These are phyloP conservation scores for Sminthurides bifidus DNA, from an alignment of 1,140 invertebrate species.

Conservation along the genomic window DNA sequence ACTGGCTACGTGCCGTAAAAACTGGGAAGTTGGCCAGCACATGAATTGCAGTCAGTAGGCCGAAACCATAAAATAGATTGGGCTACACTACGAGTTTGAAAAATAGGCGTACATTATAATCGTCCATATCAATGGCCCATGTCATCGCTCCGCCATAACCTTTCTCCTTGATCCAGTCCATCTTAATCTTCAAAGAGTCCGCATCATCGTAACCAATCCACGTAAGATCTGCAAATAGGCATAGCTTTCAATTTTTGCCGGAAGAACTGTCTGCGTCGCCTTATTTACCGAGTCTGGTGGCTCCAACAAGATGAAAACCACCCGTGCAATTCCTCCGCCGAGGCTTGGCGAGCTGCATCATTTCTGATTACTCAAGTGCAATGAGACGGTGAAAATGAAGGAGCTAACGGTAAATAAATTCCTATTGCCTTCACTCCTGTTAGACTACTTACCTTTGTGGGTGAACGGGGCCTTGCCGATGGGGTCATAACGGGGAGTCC, in stretches of 20 bases:
- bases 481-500: conserved; percentile 71
- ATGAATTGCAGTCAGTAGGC: neutral
- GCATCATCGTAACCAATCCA: conserved; percentile 30
- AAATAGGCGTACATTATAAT: conserved; percentile 64
- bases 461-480: conserved; percentile 51
- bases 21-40: conserved; percentile 18
- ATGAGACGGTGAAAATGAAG: neutral
- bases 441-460: conserved; percentile 9
- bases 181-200: conserved; percentile 58
- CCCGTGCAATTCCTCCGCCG: neutral
- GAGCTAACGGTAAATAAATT: neutral
- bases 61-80: conserved; percentile 39
- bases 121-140: conserved; percentile 82
- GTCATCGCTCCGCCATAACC: conserved; percentile 76
- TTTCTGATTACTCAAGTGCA: neutral
- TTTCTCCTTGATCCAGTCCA: conserved; percentile 68
- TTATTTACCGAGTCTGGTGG: no score
- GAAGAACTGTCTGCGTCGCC: no score
- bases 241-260: no score
- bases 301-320: neutral
- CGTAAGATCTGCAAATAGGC: neutral
- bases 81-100: conserved; percentile 57
- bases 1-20: neutral
- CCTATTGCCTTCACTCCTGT: neutral
- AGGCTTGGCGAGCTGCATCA: neutral